Evolutionary conservation across 2,797 vertebrate genomes (phyloP), one percentile per base, ranked within the genome.

Genomic region (Tiaroga cobitis): DNA sequence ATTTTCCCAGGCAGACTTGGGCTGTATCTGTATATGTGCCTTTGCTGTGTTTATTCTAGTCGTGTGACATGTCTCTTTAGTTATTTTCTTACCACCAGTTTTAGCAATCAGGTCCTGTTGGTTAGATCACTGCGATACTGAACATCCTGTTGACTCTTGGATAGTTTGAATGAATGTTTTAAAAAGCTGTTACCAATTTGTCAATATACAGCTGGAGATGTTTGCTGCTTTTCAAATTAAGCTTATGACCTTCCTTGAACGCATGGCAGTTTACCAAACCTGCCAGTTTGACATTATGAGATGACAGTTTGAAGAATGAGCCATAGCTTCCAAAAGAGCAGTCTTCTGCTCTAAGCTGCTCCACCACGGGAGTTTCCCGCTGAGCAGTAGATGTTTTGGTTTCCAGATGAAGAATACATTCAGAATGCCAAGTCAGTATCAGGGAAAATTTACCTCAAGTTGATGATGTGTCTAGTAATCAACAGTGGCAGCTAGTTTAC

Each of bases 1-100:
- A 89, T 85, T 83, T 91, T 88, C 83, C 87, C 86, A 83, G 84
- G 80, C 85, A 72, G 79, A 83, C 80, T 59, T 24, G 0, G 41
- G 21, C 54, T 18, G 24, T 59, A 70, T 78, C 65, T 59, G 32
- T 41, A 24, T 7, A 59, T 59, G 18, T 3, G 43, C 41, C 29
- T 77, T 59, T 84, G 49, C 75, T 70, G 63, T 78, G 74, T 84
- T 84, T 84, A 70, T 84, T 78, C 51, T 70, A 24, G 82, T 59
- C n/a, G 63, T 59, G 82, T 84, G 82, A 84, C 82, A 68, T 4
- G 0, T 63, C 59, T 51, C 59, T 75, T 76, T 5, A 65, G 82
- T 77, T 77, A 10, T 69, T 56, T 68, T 84, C 18, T 78, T 43
- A 77, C 74, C 18, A 68, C 24, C 46, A 21, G 43, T 77, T 65